Conservation (phyloP, 2,888 invertebrate genomes). For the Eucera pruinosa region DNA sequence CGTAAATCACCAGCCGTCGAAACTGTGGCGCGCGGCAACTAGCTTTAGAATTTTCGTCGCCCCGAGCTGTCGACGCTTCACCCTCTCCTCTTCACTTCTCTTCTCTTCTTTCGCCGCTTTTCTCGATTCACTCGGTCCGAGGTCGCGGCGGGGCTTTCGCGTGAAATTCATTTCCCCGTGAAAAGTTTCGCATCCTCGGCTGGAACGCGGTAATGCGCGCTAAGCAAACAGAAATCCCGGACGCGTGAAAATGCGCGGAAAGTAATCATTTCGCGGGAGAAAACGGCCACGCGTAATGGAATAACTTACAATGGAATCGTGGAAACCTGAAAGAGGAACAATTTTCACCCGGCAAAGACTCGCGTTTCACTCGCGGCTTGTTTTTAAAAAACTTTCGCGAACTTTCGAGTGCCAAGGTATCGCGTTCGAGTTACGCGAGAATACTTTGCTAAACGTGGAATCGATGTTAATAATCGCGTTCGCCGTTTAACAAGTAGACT, state of each 20-base stretch:
- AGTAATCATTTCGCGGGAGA: neutral
- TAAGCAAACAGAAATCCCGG: neutral
- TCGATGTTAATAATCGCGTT: too few species aligned
- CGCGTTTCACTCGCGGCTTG: too few species aligned
- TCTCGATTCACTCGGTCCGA: neutral
- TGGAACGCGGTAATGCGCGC: neutral
- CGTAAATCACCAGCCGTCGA: conserved; percentile 27
- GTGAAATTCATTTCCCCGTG: conserved; percentile 25
- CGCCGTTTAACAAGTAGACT: too few species aligned
- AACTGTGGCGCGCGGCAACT: neutral
- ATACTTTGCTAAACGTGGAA: too few species aligned
- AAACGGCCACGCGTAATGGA: neutral
- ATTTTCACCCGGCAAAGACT: too few species aligned
- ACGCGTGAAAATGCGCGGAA: neutral
- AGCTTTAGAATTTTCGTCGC: neutral
- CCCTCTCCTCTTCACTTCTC: neutral
- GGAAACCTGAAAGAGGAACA: too few species aligned
- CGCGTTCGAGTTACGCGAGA: too few species aligned
- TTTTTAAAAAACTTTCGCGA: too few species aligned
- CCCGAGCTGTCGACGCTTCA: neutral
- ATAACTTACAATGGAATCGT: conserved; percentile 2
- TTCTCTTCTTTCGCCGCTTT: neutral
- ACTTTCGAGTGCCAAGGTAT: too few species aligned
- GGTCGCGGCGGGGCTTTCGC: too few species aligned
- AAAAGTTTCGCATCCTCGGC: conserved; percentile 17